Evolutionary conservation across 2,888 invertebrate genomes (phyloP).

Genomic region (Cerceris rybyensis): DNA sequence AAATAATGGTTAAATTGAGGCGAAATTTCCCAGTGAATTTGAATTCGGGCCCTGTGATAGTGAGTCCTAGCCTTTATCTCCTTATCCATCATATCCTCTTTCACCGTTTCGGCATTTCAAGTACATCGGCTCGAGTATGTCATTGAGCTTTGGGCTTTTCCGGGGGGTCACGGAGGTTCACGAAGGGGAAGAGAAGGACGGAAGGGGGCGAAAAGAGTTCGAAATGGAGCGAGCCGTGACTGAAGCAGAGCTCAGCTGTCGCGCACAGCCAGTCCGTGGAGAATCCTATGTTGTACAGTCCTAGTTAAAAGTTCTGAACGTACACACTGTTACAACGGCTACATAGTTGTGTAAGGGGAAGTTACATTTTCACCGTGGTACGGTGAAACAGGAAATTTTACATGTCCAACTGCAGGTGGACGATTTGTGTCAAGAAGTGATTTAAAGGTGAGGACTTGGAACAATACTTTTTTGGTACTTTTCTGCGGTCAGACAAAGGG

Average conservation of each 20-base stretch:
- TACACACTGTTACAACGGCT: conserved; percentile 25
- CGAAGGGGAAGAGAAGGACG: neutral
- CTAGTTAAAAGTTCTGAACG: conserved; percentile 57
- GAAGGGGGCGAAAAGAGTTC: conserved; percentile 58
- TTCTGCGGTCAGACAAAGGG: neutral
- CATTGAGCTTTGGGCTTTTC: conserved; percentile 52
- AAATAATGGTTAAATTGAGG: too few relatives aligned
- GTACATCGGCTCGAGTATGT: conserved; percentile 48
- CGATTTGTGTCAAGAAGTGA: neutral
- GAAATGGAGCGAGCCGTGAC: conserved; percentile 67
- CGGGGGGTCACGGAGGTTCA: conserved; percentile 11
- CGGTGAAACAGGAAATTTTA: neutral
- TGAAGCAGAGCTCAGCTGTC: conserved; percentile 69
- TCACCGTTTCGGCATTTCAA: conserved; percentile 19
- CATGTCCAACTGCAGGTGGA: neutral
- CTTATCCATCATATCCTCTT: too few relatives aligned
- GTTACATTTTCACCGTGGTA: conserved; percentile 23
- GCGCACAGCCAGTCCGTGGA: conserved; percentile 64
- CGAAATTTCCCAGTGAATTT: too few relatives aligned
- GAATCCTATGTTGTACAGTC: conserved; percentile 62
- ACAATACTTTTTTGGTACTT: too few relatives aligned
- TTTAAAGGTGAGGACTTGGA: neutral
- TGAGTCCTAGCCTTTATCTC: too few relatives aligned
- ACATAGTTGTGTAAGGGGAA: conserved; percentile 42
- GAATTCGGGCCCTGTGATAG: too few relatives aligned